A percentile compares a stretch with the other conserved stretches of the same genome.
Conservation (phyloP, 2,797 vertebrate genomes). For the Xenentodon cancila region DNA sequence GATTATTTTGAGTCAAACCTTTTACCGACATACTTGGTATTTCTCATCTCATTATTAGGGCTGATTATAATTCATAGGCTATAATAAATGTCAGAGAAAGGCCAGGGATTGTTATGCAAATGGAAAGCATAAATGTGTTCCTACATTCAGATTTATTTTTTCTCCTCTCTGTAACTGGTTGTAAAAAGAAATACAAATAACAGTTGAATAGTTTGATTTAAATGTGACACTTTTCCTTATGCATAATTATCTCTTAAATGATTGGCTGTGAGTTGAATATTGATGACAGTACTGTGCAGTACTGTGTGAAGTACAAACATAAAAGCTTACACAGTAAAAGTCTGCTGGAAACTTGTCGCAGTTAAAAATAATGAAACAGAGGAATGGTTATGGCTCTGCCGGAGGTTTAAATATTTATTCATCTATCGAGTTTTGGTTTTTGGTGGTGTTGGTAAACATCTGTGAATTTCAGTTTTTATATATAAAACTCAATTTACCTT, state of each 20-base stretch:
- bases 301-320: conserved; percentile 1
- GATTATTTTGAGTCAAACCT: conserved; percentile 74
- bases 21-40: conserved; percentile 79
- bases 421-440: too few relatives aligned
- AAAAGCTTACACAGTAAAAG: background rate
- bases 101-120: conserved; percentile 84
- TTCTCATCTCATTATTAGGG: conserved; percentile 79
- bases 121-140: conserved; percentile 75
- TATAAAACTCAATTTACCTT: too few relatives aligned
- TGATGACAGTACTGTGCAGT: background rate
- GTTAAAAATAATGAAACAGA: too few relatives aligned
- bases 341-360: too few relatives aligned
- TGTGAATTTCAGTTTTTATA: too few relatives aligned
- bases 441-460: too few relatives aligned
- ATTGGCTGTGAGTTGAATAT: conserved; percentile 23
- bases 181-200: conserved; percentile 41
- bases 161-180: conserved; percentile 13
- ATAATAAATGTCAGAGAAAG: conserved; percentile 85
- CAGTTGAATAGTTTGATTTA: conserved; percentile 39
- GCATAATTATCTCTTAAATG: conserved; percentile 38
- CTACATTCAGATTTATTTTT: conserved; percentile 60
- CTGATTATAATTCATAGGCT: conserved; percentile 81
- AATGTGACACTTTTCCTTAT: conserved; percentile 21
- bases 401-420: too few relatives aligned
- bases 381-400: too few relatives aligned